Conservation (phyloP, 2,113 vertebrate genomes). For the Alectura lathami region DNA sequence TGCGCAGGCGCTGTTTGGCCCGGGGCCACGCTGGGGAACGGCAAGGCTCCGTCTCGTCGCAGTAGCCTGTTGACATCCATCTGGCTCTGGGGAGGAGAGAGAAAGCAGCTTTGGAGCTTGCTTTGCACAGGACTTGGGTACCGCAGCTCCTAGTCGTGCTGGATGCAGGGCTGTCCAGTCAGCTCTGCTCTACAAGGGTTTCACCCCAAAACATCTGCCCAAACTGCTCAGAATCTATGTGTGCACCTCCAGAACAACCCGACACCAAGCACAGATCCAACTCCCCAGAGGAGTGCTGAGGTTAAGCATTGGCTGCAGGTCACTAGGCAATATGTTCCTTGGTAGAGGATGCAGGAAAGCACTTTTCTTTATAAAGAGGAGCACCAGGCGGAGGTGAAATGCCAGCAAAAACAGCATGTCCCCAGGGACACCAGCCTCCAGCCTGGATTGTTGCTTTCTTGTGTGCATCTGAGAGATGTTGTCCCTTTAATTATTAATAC, state of each 20-base stretch:
- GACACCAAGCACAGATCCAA: not conserved
- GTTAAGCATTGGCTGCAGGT: not conserved
- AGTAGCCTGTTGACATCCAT: not conserved
- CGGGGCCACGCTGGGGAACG: fast-evolving
- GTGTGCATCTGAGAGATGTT: not conserved
- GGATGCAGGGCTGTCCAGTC: fast-evolving
- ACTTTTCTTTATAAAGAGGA: not conserved
- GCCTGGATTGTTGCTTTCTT: not conserved
- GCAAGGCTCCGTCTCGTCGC: fast-evolving
- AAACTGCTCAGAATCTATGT: fast-evolving
- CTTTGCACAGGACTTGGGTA: not conserved
- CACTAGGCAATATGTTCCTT: not conserved
- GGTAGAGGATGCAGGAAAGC: not conserved
- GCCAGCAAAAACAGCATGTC: not conserved
- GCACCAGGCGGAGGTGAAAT: not conserved
- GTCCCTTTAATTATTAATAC: slow-evolving; percentile 64
- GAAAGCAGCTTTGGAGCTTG: not conserved
- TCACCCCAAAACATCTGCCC: not conserved
- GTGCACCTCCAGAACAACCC: not conserved
- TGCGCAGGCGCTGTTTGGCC: not conserved
- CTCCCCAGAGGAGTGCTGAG: not conserved
- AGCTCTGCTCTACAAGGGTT: not conserved
- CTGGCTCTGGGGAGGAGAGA: not conserved
- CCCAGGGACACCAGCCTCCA: not conserved
- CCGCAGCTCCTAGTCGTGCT: fast-evolving